Evolutionary conservation across 1,140 invertebrate species (phyloP), one percentile per base, ranked within the genome.

Genomic region (Agrilus planipennis): DNA sequence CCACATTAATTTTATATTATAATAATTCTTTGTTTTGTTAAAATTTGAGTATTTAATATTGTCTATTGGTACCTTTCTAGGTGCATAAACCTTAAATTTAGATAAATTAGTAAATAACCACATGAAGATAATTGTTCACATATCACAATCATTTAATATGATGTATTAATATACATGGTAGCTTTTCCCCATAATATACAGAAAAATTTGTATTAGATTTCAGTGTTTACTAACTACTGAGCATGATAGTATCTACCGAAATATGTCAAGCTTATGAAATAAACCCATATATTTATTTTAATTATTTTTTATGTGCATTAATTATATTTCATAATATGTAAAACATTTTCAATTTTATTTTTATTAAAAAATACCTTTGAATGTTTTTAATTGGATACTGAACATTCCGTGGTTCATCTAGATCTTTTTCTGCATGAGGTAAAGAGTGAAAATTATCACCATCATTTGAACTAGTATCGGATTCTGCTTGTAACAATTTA

Each of bases 401-500:
- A 68, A 69, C 53, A 43, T 9, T 44, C 16, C 34, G 35, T 19
- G 43, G 34, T 22, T 14, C 27, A 29, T 49, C 49, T 4, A 22
- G n/a, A 22, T 37, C 42, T 30, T 39, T 43, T 5, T 46, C 40
- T 20, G 32, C 32, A 4, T 44, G 41, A n/a, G 28, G 31, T 18
- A 44, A 22, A 30, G 52, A 62, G 58, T 44, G 71, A 68, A 50
- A 62, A 55, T 55, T 70, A 65, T 50, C 68, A 60, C 46, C 63
- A 57, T 61, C 68, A 57, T 50, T 63, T 53, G 40, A 57, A 45
- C 44, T 48, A 51, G 41, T 68, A 55, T 55, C 58, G 48, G 50
- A 58, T 58, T 62, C 72, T 47, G 61, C 67, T 47, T 51, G 52
- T 10, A 72, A 49, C 40, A 77, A 59, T 47, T 64, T 68, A n/a